Evolutionary conservation across 2,113 vertebrate species (phyloP).

Genomic region (Malurus alboscapulatus): DNA sequence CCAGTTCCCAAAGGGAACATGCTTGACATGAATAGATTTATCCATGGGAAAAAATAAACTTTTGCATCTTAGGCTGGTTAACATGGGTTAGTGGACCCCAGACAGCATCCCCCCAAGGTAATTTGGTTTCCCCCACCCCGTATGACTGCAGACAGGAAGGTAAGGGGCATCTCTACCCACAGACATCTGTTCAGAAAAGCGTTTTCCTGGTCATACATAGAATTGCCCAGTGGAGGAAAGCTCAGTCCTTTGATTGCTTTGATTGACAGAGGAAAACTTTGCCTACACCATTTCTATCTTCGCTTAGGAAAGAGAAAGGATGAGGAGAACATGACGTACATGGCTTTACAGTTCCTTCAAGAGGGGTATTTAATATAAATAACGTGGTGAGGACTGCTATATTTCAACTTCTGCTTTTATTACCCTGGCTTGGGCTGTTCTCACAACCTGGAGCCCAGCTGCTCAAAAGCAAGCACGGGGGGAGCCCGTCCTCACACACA

Average conservation of each 20-base stretch:
- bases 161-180: not conserved
- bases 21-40: not conserved
- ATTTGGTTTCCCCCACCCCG: not conserved
- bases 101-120: not conserved
- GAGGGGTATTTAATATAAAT: not conserved
- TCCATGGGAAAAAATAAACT: not conserved
- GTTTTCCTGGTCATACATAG: not conserved
- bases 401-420: slow-evolving; percentile 4
- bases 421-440: not conserved
- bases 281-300: not conserved
- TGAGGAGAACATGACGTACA: not conserved
- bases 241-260: not conserved
- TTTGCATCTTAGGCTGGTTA: not conserved
- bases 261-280: not conserved
- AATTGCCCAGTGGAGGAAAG: not conserved
- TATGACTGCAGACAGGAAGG: not conserved
- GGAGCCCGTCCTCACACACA: not conserved
- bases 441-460: not conserved
- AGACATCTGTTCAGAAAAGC: not conserved
- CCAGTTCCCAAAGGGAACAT: not conserved
- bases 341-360: not conserved
- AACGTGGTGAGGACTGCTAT: rapidly evolving
- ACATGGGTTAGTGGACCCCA: not conserved
- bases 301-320: not conserved
- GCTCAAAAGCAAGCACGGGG: not conserved